These are phyloP conservation scores for Limonius californicus DNA, from an alignment of 1,140 invertebrate species.

Conservation along the genomic window DNA sequence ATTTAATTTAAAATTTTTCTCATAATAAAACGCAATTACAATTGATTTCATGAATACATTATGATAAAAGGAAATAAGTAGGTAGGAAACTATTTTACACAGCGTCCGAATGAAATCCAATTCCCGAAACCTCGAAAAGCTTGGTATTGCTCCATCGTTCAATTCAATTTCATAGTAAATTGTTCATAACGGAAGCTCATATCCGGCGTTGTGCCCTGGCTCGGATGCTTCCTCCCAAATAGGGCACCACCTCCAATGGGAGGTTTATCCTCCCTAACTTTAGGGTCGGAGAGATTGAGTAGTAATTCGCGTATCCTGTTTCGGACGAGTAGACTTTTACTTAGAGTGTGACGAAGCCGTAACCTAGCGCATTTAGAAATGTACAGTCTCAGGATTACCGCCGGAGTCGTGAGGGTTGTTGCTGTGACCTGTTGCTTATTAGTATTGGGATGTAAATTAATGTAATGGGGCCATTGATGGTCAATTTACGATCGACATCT, in stretches of 20 bases:
- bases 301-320: constrained; percentile 56
- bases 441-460: constrained; percentile 18
- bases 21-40: too few relatives aligned
- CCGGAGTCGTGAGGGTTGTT: not conserved
- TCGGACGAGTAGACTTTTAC: constrained; percentile 11
- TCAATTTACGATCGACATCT: constrained; percentile 6
- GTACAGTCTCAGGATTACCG: not conserved
- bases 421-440: constrained; percentile 13
- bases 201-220: constrained; percentile 47
- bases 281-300: constrained; percentile 49
- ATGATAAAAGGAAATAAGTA: constrained; percentile 3
- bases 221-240: constrained; percentile 16
- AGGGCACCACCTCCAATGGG: constrained; percentile 29
- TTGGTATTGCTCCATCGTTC: constrained; percentile 44
- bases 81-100: constrained; percentile 1
- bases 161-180: constrained; percentile 60
- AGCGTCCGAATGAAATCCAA: constrained; percentile 27
- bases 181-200: constrained; percentile 63
- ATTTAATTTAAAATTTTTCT: too few relatives aligned
- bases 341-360: constrained; percentile 11
- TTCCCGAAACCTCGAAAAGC: constrained; percentile 34
- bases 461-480: constrained; percentile 13
- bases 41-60: not conserved
- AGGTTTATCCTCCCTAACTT: constrained; percentile 12
- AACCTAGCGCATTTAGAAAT: not conserved